Percentiles rank a stretch among this genome's conserved stretches.
Conservation (phyloP, 64 coral and sea anemone species). For the Platygyra sinensis region DNA sequence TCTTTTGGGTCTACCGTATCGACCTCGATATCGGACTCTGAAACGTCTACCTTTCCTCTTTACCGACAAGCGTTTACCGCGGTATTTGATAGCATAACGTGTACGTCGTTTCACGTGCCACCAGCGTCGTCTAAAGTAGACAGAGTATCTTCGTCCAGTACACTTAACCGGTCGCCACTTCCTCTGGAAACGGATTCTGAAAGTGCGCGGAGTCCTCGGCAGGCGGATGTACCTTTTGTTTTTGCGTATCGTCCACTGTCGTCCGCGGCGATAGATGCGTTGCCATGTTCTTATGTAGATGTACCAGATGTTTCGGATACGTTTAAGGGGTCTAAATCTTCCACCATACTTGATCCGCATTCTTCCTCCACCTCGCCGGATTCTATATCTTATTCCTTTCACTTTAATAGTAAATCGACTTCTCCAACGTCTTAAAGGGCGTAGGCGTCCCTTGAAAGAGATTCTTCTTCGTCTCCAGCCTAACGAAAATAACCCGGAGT, state of each 20-base stretch:
- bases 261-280: conserved; percentile 9
- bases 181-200: not conserved
- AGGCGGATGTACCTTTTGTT: not conserved
- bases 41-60: not conserved
- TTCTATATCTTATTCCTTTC: conserved; percentile 14
- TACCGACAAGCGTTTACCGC: not conserved
- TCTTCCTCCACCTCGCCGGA: not conserved
- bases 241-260: not conserved
- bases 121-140: not conserved
- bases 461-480: conserved; percentile 14
- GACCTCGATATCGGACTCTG: not conserved
- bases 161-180: not conserved
- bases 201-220: not conserved
- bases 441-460: not conserved
- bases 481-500: not conserved
- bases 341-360: not conserved
- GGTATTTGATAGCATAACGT: not conserved
- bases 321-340: not conserved
- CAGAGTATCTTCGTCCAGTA: not conserved
- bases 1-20: not conserved
- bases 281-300: not conserved
- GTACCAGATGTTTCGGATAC: not conserved
- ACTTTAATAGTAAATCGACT: not conserved
- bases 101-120: not conserved
- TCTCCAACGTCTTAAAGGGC: not conserved